phyloP scores from a whole-genome alignment of 2,888 invertebrate species.

The Hydrotaea cyrtoneurina region DNA sequence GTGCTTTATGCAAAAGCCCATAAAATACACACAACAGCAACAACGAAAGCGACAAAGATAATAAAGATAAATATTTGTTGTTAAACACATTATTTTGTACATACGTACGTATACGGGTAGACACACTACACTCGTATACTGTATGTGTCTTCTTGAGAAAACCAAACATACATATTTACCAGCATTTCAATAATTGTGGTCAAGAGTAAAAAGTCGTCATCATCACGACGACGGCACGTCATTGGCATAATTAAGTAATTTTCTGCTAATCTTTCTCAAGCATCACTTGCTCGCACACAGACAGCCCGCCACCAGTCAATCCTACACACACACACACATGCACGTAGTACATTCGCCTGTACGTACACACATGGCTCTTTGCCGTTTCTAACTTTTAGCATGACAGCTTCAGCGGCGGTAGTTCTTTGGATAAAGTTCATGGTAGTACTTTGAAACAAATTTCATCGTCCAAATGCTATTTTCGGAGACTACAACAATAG shows the following conservation, averaged over 20 bases:
- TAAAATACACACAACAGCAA: background rate
- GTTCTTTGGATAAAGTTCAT: constrained; percentile 53
- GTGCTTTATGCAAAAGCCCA: background rate
- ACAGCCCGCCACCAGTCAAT: background rate
- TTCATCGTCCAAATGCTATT: background rate
- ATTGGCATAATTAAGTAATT: constrained; percentile 37
- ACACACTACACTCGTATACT: too few species aligned
- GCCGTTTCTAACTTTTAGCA: too few species aligned
- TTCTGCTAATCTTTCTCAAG: constrained; percentile 39
- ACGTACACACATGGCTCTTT: background rate
- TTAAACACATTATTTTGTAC: constrained; percentile 20
- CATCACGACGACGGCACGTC: constrained; percentile 13
- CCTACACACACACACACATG: background rate
- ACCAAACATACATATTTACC: constrained; percentile 17
- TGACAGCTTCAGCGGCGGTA: background rate
- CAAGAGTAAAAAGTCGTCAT: constrained; percentile 28
- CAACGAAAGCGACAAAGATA: background rate
- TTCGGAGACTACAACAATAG: background rate
- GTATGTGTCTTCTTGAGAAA: constrained; percentile 9
- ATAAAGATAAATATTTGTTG: constrained; percentile 29
- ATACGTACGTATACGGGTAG: too few species aligned
- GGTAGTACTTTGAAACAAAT: constrained; percentile 47
- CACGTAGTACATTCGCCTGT: too few species aligned
- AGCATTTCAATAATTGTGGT: constrained; percentile 39
- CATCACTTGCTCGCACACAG: background rate